Base-by-base conservation (phyloP, 92 coral and sea anemone species). In the Epizoanthus rinbou region DNA sequence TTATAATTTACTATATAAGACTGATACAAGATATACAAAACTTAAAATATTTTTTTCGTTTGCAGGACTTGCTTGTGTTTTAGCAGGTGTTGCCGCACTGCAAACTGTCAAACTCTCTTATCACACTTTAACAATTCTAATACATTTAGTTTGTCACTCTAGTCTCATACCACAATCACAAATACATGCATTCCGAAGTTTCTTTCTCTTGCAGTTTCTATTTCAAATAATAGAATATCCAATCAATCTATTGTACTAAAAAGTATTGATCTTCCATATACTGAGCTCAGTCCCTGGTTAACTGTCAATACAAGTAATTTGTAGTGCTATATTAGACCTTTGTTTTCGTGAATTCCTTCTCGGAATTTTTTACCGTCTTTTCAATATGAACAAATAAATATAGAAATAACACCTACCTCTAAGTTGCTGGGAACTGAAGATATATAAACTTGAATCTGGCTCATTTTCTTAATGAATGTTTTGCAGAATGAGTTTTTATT, bases 361-460 rank as follows among this genome's bases (percentile, higher is more conserved):
- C 17, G 17, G 43, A 3, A 17, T 64, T 4, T 74, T 24, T 50
- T 13, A 23, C 8, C 18, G 43, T 3, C 43, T 28, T 74, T 50
- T 23, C 28, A 37, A 24, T 31, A 17, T 54, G 31, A 28, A 53
- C 19, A 52, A 50, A 6, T 9, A 45, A 3, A 2, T 17, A 25
- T 21, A 73, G 28, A 24, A 13, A 14, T 4, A 73, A 73, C 35
- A 13, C 80, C 54, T 47, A 74, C 80, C 64, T 54, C 28, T 11
- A 56, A 31, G 53, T 23, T 74, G 59, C 63, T 56, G 18, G 80
- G 80, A 74, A 74, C 47, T 28, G 80, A 74, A 33, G 80, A 74
- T 24, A 74, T 28, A 53, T 47, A 74, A 5, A 74, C 25, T 18
- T 74, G 80, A 25, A 52, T 43, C 31, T 74, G 80, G 25, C 57